Evolutionary conservation across 2,797 vertebrate species (phyloP), one percentile per base, ranked within the genome.

Genomic region (Cheirogaleus major): DNA sequence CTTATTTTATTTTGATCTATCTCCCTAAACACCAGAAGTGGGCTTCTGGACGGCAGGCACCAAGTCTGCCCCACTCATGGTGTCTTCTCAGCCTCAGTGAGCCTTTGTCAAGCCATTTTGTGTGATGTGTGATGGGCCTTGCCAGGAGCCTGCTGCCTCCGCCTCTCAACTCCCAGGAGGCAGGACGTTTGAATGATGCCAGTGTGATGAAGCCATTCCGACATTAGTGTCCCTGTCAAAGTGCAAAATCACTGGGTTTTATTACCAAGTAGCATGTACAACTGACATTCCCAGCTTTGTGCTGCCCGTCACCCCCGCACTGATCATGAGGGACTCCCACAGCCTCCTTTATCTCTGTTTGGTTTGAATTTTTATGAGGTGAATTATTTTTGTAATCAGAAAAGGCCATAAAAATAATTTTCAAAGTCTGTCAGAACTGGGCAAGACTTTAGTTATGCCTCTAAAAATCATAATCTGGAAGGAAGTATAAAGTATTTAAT

Each of bases 361-460:
- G 35, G 65, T 25, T 93, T 85, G 70, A 76, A 88, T 81, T 95
- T 93, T 95, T 91, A 76, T 65, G 27, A 91, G 48, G 48, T 48
- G 69, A 94, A 82, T 91, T 96, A 80, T 94, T 85, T 89, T 84
- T 86, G 61, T 78, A 83, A 94, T 72, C 52, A 89, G 45, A 84
- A 95, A 89, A 78, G 38, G 52, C 79, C 38, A 55, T 57, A 84
- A 83, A 91, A 93, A 87, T 72, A 48, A 80, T 59, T 87, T 72
- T 84, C 41, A 12, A 91, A 61, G 38, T 84, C 70, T 96, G 22
- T 35, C 55, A 92, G 76, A 96, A 89, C 18, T 80, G 48, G 67
- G 52, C 43, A 55, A 76, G 55, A 63, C 43, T 93, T 86, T 86
- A 70, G 20, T 86, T 89, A 25, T 61, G n/a, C 41, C 82, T 86